Base-by-base conservation (phyloP, 2,888 invertebrate species). In the Tromatobia lineatoria region DNA sequence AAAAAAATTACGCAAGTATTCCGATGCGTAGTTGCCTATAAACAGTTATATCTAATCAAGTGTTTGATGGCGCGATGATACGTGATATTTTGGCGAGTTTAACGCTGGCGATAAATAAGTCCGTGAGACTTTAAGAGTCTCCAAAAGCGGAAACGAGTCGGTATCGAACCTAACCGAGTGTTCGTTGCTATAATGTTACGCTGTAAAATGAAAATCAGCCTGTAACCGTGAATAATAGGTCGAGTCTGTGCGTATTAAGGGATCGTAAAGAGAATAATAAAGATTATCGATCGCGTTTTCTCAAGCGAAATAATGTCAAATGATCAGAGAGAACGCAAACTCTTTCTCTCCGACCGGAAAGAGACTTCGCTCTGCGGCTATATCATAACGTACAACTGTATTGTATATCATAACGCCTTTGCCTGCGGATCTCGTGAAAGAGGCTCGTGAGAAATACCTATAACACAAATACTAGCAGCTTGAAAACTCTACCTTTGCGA, bases 401-500 rank as follows among this genome's bases (percentile, higher is more conserved):
- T 38, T 57, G 20, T 64, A 64, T 38, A 38, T 38, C n/a, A 64
- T 64, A 20, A 64, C 20, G 11, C 34, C 10, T 38, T 64, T 64
- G 38, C 38, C 64, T 10, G 64, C 64, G 38, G 38, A 64, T 64
- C 64, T 38, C 73, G 45, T 57, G 67, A 82, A 74, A 70, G 79
- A 66, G 70, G 70, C 75, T 79, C 83, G 83, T 79, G 83, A 73
- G 83, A 64, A 80, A 77, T 77, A 66, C 25, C 52, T 42, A 73
- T 61, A 80, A 59, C 42, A 45, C 57, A 25, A 61, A 42, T 47
- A 74, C 47, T 25, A 42, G 47, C 54, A 73, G 76, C 61, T 57
- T 73, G 76, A 80, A 80, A 83, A 76, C 42, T 83, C 71, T 80
- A 59, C 59, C 57, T 66, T 75, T 29, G 78, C 73, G 67, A 82